Evolutionary conservation across 2,113 vertebrate species (phyloP).

Genomic region (Podarcis raffonei): DNA sequence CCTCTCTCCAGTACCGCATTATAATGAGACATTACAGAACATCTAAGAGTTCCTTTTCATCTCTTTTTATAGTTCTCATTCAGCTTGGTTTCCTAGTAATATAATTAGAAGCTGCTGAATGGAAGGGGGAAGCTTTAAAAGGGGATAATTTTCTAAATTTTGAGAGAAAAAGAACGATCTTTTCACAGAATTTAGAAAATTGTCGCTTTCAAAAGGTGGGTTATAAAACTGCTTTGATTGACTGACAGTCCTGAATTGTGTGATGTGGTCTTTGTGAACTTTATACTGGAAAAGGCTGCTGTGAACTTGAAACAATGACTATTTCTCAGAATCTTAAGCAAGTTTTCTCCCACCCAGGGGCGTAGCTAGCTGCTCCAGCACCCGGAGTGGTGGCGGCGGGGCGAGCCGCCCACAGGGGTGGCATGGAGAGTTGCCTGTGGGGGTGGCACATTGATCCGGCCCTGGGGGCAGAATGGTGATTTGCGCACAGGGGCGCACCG

Average conservation of each 20-base stretch:
- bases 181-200: slow-evolving; percentile 70
- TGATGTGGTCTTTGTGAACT: slow-evolving; percentile 49
- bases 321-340: slow-evolving; percentile 55
- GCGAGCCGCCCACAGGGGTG: no score
- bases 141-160: slow-evolving; percentile 55
- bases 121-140: slow-evolving; percentile 28
- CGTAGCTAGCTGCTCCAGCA: no score
- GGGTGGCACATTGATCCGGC: no score
- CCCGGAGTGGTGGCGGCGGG: no score
- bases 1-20: neutral
- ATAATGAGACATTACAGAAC: slow-evolving; percentile 48
- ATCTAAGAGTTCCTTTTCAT: slow-evolving; percentile 62
- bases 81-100: slow-evolving; percentile 54
- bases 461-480: no score
- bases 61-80: slow-evolving; percentile 56
- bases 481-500: rapidly evolving
- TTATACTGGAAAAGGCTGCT: slow-evolving; percentile 47
- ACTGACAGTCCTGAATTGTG: slow-evolving; percentile 62
- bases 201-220: slow-evolving; percentile 58
- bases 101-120: slow-evolving; percentile 69
- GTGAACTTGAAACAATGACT: slow-evolving; percentile 47
- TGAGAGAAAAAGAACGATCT: slow-evolving; percentile 47
- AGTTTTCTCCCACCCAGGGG: neutral
- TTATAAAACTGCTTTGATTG: slow-evolving; percentile 67
- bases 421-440: no score